Percentiles rank a stretch among this genome's conserved stretches.
Evolutionary conservation across 2,888 invertebrate genomes (phyloP).

Genomic region (Agrotis clavis): DNA sequence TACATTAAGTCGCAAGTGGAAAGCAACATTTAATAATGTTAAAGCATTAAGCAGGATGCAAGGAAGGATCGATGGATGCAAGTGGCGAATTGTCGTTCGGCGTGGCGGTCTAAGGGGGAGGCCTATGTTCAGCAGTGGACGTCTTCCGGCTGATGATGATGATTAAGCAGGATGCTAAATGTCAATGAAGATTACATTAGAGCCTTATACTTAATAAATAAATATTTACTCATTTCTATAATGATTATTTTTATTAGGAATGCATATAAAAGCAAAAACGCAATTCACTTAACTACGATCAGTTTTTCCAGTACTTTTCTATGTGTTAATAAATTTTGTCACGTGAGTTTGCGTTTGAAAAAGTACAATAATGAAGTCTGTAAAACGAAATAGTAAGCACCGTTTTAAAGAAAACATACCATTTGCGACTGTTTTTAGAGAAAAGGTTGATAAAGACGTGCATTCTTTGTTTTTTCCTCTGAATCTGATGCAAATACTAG

Average conservation of each 20-base stretch:
- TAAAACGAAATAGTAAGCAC: neutral
- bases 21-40: too few species aligned
- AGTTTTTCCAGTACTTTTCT: neutral
- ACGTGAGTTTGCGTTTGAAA: neutral
- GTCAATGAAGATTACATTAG: too few species aligned
- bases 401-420: neutral
- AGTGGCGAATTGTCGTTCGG: too few species aligned
- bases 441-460: constrained; percentile 24
- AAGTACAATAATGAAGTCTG: constrained; percentile 4
- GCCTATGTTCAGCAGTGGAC: too few species aligned
- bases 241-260: neutral
- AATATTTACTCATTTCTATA: constrained; percentile 6
- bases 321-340: too few species aligned
- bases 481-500: constrained; percentile 31
- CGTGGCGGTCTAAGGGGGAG: too few species aligned
- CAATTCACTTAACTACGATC: neutral
- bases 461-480: constrained; percentile 35
- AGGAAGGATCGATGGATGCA: too few species aligned
- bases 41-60: too few species aligned
- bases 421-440: neutral
- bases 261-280: constrained; percentile 9
- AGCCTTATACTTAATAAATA: too few species aligned
- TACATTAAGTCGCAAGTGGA: too few species aligned
- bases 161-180: too few species aligned
- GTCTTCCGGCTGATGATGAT: too few species aligned